A percentile compares a stretch with the other conserved stretches of the same genome.
These are phyloP conservation scores for Leptopilina myrica DNA, from an alignment of 2,888 invertebrate genomes.

Conservation along the genomic window DNA sequence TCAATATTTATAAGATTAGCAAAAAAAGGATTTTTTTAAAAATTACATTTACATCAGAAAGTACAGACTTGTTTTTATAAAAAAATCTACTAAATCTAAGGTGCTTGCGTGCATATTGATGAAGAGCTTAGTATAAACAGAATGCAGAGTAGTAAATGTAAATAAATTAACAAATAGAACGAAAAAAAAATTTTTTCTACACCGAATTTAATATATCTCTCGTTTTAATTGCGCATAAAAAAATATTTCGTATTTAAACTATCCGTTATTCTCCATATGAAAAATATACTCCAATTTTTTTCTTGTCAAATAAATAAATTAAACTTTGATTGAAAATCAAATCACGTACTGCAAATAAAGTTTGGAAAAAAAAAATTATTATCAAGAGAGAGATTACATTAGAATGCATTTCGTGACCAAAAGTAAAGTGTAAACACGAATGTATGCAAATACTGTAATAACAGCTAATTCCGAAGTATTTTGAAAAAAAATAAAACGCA, in stretches of 20 bases:
- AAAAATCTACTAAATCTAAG: constrained; percentile 10
- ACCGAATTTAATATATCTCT: neutral
- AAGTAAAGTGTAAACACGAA: constrained; percentile 13
- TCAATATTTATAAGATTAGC: neutral
- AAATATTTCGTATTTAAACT: neutral
- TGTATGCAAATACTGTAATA: constrained; percentile 3
- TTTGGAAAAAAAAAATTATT: neutral
- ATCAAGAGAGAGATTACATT: constrained; percentile 9
- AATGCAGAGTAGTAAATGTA: neutral
- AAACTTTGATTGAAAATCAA: neutral
- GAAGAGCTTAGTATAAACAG: neutral
- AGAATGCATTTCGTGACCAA: constrained; percentile 9
- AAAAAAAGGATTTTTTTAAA: neutral
- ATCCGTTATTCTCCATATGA: neutral
- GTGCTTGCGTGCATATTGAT: constrained; percentile 1
- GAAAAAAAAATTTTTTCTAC: neutral
- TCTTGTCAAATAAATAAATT: neutral
- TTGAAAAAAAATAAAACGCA: neutral
- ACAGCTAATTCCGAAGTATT: neutral
- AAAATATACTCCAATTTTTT: neutral
- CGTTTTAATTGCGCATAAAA: too few species aligned
- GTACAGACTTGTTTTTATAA: neutral
- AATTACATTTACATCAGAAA: constrained; percentile 15
- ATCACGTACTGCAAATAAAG: neutral
- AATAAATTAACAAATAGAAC: neutral